Base-by-base conservation (phyloP, 1,140 invertebrate species). In the Neodiprion virginianus region DNA sequence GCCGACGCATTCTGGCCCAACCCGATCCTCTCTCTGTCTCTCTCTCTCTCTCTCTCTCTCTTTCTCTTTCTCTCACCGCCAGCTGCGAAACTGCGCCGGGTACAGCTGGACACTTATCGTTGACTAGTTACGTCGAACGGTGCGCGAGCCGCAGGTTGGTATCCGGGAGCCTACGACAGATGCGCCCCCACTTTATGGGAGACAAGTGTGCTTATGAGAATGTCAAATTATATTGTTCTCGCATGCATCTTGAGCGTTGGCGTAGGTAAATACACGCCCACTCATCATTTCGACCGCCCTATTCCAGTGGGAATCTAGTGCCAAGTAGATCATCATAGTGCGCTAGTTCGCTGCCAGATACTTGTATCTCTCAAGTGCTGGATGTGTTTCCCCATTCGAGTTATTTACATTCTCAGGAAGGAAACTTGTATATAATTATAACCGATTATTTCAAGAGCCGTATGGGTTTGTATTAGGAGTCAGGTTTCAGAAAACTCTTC, bases 1-100 rank as follows among this genome's bases (percentile, higher is more conserved):
- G 85, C 84, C 75, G 83, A 84, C 82, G 78, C 77, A 79, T 61
- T 12, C 53, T 61, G 53, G 78, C 73, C 67, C 72, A 71, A 76
- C 75, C 69, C 74, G 40, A 65, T 65, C 12, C 11, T 61, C n/a
- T 17, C n/a, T n/a, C n/a, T n/a, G n/a, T n/a, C n/a, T n/a, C n/a
- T n/a, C 48, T 68, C 67, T 48, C 12, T 28, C 47, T 65, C 61
- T 67, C 50, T 53, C 50, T 69, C 12, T 53, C 50, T 72, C 69
- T 69, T 14, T 69, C 53, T 49, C 70, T 73, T 49, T 21, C 17
- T 50, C 48, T 72, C n/a, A 50, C 67, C 11, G 48, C 21, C 68
- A 14, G 17, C 14, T 68, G 69, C n/a, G 47, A 11, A 12, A 21
- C 5, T 71, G 48, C 71, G 40, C 50, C 14, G 67, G 66, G 48